phyloP scores from a whole-genome alignment of 2,113 vertebrate species.

The Aix galericulata region DNA sequence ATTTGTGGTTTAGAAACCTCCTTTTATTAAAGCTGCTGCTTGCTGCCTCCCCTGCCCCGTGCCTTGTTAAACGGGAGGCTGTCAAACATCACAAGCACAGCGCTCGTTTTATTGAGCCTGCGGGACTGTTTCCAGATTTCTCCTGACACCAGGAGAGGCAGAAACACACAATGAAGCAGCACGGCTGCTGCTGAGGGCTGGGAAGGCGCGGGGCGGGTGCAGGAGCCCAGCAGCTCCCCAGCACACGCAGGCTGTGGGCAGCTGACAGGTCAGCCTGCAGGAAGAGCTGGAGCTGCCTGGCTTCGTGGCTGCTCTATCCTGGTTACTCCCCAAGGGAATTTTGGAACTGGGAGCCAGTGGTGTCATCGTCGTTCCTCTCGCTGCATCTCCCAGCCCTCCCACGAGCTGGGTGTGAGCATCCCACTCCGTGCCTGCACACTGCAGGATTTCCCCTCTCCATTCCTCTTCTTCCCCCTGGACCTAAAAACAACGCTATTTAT shows the following conservation, averaged over 20 bases:
- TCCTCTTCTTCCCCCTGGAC: background rate
- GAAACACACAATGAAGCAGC: background rate
- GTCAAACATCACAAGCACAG: background rate
- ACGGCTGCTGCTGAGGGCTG: too few species aligned
- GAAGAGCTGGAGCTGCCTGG: background rate
- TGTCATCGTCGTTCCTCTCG: fast-evolving
- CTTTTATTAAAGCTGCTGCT: fast-evolving
- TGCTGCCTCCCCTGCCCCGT: background rate
- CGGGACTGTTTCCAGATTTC: background rate
- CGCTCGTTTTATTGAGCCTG: background rate
- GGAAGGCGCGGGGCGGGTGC: too few species aligned
- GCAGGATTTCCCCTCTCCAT: background rate
- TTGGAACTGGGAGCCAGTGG: background rate
- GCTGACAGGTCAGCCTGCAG: background rate
- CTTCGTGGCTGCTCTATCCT: background rate
- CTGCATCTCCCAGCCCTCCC: background rate
- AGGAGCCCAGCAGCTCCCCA: background rate
- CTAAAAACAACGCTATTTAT: background rate
- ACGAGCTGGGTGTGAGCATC: background rate
- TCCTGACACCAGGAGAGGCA: background rate
- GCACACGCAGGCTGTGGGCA: background rate
- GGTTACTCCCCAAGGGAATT: background rate
- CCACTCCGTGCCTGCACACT: fast-evolving
- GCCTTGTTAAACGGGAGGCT: background rate
- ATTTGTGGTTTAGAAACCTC: background rate